Base-by-base conservation (phyloP, 1,140 invertebrate genomes). In the Ostrea denselamellosa region DNA sequence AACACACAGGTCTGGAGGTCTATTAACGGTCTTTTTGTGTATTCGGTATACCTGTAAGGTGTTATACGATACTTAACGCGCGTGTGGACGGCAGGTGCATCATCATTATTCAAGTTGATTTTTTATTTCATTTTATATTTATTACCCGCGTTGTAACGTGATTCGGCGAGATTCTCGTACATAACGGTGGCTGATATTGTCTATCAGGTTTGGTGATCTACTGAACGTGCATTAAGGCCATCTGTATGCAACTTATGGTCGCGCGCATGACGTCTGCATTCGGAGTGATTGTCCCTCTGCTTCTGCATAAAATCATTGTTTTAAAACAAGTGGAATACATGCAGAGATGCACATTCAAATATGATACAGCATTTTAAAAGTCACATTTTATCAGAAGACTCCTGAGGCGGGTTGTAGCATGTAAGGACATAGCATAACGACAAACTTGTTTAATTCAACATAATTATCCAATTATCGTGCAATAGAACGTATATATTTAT, bases 81-180 rank as follows among this genome's bases (percentile, higher is more conserved):
- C 68, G 68, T 77, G 68, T 25, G 10, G 68, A 10, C 2, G 14
- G 68, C 68, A 77, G 68, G 68, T 77, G 68, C 68, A 77, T 77
- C 25, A 77, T 77, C 28, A 77, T 77, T 77, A 77, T 77, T 77
- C 68, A 77, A 25, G 34, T 44, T 44, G 28, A 34, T 2, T 77
- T 77, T 77, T 14, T 77, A 34, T 28, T 25, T 71, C 22, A 7
- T 77, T 28, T 28, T 77, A 28, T 34, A 34, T 77, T 77, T 28
- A 77, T 77, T 77, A 34, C 68, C 12, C 28, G 68, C 10, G 0
- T 14, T 28, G 68, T 77, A 77, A 77, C 25, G 68, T 77, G 68
- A 77, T 10, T 77, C 22, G 68, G 22, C 68, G 25, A 77, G 28
- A 77, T 17, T 34, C 68, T 10, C 9, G 68, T 77, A 77, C 68